Conservation (phyloP, 2,888 invertebrate genomes). For the Hoplodrina blanda region DNA sequence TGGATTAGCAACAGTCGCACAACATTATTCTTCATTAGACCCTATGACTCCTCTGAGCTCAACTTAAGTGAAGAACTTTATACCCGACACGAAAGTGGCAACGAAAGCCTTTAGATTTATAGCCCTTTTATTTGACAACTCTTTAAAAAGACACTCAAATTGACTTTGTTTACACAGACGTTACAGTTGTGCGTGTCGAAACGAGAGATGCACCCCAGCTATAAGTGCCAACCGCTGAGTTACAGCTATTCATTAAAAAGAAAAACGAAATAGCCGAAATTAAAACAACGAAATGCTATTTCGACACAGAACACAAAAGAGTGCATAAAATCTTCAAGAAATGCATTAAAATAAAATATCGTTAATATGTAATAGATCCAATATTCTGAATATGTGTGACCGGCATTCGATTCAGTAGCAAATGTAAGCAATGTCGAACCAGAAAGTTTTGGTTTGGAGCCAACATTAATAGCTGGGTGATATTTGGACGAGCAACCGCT, state of each 20-base stretch:
- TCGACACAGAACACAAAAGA: neutral
- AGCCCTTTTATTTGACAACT: slow-evolving; percentile 64
- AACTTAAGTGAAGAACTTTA: slow-evolving; percentile 61
- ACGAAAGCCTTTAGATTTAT: slow-evolving; percentile 59
- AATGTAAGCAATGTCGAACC: slow-evolving; percentile 70
- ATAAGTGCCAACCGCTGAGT: slow-evolving; percentile 27
- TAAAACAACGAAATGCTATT: neutral
- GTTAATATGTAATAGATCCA: slow-evolving; percentile 27
- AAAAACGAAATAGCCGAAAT: slow-evolving; percentile 13
- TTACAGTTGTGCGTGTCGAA: slow-evolving; percentile 38
- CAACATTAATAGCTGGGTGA: slow-evolving; percentile 77
- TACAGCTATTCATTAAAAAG: slow-evolving; percentile 14
- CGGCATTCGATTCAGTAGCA: slow-evolving; percentile 59
- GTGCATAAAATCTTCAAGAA: slow-evolving; percentile 17
- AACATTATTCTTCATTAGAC: slow-evolving; percentile 63
- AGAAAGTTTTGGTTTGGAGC: slow-evolving; percentile 78
- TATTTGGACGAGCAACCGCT: slow-evolving; percentile 72
- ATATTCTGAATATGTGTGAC: slow-evolving; percentile 53
- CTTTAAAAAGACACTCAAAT: slow-evolving; percentile 60
- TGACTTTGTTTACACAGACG: slow-evolving; percentile 45
- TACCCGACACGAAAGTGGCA: slow-evolving; percentile 56
- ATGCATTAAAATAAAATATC: slow-evolving; percentile 22
- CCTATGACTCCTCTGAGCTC: slow-evolving; percentile 49
- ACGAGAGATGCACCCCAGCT: slow-evolving; percentile 29
- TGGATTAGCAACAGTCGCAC: slow-evolving; percentile 41